Conservation (phyloP, 2,888 invertebrate species). For the Orthosia incerta region DNA sequence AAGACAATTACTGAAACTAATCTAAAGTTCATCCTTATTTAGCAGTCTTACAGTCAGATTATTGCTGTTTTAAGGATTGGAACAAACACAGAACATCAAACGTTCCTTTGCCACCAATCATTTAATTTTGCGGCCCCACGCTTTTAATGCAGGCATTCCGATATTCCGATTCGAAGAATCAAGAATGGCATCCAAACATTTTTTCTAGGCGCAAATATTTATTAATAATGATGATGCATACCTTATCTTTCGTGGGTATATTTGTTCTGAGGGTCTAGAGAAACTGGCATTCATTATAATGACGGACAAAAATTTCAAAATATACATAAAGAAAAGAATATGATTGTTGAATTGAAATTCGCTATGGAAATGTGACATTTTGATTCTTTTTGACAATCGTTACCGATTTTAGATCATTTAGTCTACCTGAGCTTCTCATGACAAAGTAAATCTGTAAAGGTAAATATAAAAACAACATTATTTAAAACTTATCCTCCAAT, state of each 20-base stretch:
- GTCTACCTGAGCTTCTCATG: no score
- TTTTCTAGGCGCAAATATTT: not conserved
- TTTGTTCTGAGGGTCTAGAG: not conserved
- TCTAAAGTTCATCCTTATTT: not conserved
- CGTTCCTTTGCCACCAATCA: not conserved
- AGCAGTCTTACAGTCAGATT: not conserved
- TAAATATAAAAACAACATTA: no score
- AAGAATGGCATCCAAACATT: not conserved
- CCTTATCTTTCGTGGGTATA: not conserved
- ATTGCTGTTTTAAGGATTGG: not conserved
- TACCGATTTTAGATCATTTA: no score
- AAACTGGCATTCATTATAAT: not conserved
- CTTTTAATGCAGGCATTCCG: not conserved
- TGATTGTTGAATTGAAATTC: no score
- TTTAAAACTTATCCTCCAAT: no score
- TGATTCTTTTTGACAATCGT: no score
- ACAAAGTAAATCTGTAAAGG: no score
- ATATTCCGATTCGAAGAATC: not conserved
- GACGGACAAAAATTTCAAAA: no score
- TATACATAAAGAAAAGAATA: no score
- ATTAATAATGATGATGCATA: not conserved
- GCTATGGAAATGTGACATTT: no score
- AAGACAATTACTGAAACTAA: not conserved
- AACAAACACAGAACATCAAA: not conserved
- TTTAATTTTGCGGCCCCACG: slow-evolving; percentile 4